Evolutionary conservation across 2,113 vertebrate species (phyloP), one percentile per base, ranked within the genome.

Genomic region (Phycodurus eques): DNA sequence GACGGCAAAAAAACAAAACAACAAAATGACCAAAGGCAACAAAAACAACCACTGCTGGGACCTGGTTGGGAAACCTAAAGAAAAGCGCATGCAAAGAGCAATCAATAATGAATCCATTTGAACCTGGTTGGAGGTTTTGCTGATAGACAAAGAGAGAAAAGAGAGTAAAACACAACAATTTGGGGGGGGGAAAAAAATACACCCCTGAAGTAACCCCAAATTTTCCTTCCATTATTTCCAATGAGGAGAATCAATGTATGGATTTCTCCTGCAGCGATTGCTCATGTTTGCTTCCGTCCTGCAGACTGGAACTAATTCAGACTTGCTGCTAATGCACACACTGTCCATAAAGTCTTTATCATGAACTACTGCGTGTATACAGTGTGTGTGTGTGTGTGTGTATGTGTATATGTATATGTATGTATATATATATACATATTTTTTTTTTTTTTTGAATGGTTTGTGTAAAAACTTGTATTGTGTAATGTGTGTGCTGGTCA

Each of bases 241-340:
- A 13, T 27, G 56, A 59, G 8, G 20, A n/a, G 20, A 56, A 56
- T 56, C 53, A 56, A 56, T 56, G 20, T 27, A 59, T 59, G 27
- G 13, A 33, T 60, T 53, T 76, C 71, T 86, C 82, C 73, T 68
- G 66, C 20, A 70, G 76, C 83, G 78, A 71, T 77, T 74, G 35
- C 73, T 84, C 72, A 78, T 80, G 75, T 78, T 74, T 83, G 68
- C 70, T 75, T 80, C 76, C 76, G 71, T 83, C 69, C 77, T 57
- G 63, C 72, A 69, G 82, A 35, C 59, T 86, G 86, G 87, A 91
- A 91, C 80, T 89, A 94, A 96, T 94, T 91, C 88, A 88, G 91
- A 93, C 94, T 95, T 93, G 93, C 93, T 88, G 88, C 91, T 94
- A 95, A 95, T 94, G 93, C 33, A 60, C 27, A 35, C 31, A 12